Evolutionary conservation across 2,113 vertebrate genomes (phyloP).

Genomic region (Abramis brama): DNA sequence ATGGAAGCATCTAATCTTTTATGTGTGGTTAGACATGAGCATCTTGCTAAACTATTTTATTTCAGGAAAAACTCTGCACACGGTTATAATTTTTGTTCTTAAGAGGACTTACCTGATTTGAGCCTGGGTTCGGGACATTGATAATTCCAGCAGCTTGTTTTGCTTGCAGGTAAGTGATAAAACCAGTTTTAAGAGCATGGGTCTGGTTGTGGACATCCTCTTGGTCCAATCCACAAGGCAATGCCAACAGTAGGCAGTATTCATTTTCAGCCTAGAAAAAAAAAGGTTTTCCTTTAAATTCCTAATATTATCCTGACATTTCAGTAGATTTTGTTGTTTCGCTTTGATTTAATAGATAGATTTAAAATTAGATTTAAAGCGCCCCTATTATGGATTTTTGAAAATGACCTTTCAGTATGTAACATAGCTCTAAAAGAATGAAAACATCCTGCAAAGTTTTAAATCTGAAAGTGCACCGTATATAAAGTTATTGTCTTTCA

Average conservation of each 20-base stretch:
- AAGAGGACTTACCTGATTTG: constrained; percentile 87
- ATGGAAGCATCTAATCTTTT: not conserved
- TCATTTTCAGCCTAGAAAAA: constrained; percentile 89
- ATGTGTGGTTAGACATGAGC: not conserved
- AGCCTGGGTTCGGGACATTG: constrained; percentile 97
- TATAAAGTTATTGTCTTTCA: too few species aligned
- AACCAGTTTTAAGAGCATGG: constrained; percentile 92
- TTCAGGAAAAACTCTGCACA: not conserved
- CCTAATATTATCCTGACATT: not conserved
- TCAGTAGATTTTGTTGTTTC: not conserved
- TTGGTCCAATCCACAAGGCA: constrained; percentile 96
- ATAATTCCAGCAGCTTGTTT: constrained; percentile 99
- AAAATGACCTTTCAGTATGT: too few species aligned
- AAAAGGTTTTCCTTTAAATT: not conserved
- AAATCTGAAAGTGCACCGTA: too few species aligned
- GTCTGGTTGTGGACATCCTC: constrained; percentile 96
- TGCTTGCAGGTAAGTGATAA: constrained; percentile 97
- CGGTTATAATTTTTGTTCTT: not conserved
- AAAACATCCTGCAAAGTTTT: too few species aligned
- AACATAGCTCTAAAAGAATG: too few species aligned
- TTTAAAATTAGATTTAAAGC: too few species aligned
- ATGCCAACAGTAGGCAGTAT: constrained; percentile 93
- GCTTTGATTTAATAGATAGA: not conserved
- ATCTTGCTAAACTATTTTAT: not conserved
- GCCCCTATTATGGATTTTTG: too few species aligned